A percentile compares a stretch with the other conserved stretches of the same genome.
Conservation (phyloP, 2,113 vertebrate species). For the Hemiprocne comata region DNA sequence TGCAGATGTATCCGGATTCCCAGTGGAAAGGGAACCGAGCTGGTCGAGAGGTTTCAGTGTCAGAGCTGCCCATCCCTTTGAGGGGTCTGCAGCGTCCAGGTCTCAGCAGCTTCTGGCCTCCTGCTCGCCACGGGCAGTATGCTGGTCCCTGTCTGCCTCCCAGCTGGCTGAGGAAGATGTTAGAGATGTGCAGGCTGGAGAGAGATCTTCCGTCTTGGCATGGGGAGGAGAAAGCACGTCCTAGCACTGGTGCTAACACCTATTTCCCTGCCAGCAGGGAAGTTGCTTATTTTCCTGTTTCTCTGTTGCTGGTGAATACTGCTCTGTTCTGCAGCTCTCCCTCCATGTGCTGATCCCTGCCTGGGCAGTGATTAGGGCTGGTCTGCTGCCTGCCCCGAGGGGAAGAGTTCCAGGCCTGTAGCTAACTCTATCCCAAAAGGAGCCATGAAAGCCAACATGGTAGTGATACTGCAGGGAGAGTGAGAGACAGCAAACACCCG, state of each 20-base stretch:
- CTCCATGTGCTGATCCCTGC: background rate
- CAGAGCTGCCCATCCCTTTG: background rate
- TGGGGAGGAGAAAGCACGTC: background rate
- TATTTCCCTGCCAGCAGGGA: background rate
- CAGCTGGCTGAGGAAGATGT: background rate
- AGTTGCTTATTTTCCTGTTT: background rate
- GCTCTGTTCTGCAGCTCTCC: background rate
- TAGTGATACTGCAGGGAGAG: background rate
- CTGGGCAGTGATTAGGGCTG: background rate
- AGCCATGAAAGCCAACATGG: fast-evolving
- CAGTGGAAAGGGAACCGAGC: background rate
- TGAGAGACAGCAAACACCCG: fast-evolving
- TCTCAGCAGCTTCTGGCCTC: background rate
- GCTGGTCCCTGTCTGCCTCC: background rate
- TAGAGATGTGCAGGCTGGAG: background rate
- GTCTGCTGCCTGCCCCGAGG: background rate
- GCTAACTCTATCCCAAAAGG: background rate
- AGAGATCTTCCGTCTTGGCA: background rate
- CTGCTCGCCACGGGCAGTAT: background rate
- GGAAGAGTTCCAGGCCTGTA: background rate
- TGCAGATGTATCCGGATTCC: fast-evolving
- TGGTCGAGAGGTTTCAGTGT: background rate
- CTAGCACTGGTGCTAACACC: background rate
- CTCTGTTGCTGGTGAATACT: background rate
- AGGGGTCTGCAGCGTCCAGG: background rate